Evolutionary conservation across 2,797 vertebrate genomes (phyloP).

Genomic region (Gadopsis marmoratus): DNA sequence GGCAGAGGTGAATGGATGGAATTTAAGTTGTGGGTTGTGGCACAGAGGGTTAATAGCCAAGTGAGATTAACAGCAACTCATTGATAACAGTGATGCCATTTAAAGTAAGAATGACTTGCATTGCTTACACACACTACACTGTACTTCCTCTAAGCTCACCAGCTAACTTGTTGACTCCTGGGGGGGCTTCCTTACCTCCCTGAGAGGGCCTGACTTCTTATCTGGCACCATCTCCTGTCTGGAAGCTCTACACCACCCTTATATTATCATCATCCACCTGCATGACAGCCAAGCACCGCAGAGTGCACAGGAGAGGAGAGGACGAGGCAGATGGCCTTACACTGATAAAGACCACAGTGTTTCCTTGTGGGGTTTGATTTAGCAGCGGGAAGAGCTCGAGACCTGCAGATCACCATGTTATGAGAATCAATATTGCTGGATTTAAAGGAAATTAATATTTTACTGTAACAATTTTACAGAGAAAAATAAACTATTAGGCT

Average conservation of each 20-base stretch:
- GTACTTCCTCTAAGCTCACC: not conserved
- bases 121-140: not conserved
- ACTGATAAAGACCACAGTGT: constrained; percentile 76
- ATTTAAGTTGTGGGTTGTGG: not conserved
- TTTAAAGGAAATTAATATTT: not conserved
- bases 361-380: constrained; percentile 35
- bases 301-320: constrained; percentile 66
- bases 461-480: not conserved
- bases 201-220: constrained; percentile 76
- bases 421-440: not conserved
- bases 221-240: constrained; percentile 88
- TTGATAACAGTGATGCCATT: not conserved
- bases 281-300: constrained; percentile 81
- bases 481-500: not conserved
- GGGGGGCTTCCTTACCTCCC: constrained; percentile 75
- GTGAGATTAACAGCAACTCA: not conserved
- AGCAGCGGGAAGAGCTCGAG: not conserved
- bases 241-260: constrained; percentile 79
- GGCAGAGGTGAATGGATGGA: not conserved
- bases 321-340: constrained; percentile 72
- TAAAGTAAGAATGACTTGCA: not conserved
- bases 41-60: not conserved
- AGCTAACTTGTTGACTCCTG: constrained; percentile 42
- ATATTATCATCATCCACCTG: constrained; percentile 85
- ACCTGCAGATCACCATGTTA: constrained; percentile 7